These are phyloP conservation scores for Axea sp. DNA, from an alignment of 2,888 invertebrate genomes.

Conservation along the genomic window DNA sequence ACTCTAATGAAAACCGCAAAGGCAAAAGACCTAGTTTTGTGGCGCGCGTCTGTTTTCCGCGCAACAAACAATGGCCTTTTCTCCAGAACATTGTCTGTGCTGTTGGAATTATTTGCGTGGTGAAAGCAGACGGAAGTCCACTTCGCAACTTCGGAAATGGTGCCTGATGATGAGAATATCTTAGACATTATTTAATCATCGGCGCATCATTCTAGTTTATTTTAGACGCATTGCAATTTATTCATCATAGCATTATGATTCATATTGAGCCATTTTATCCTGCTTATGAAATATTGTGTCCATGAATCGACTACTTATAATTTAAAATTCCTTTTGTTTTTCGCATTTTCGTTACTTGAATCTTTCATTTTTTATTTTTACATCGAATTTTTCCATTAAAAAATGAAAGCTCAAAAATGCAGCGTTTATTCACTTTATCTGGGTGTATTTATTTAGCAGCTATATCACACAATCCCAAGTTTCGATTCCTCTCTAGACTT, in stretches of 20 bases:
- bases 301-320: too few species aligned
- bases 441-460: too few species aligned
- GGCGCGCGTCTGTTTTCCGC: constrained; percentile 39
- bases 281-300: too few species aligned
- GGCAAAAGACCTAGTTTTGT: constrained; percentile 57
- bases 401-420: too few species aligned
- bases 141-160: constrained; percentile 39
- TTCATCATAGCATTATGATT: constrained; percentile 14
- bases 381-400: too few species aligned
- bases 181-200: constrained; percentile 43
- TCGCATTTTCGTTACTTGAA: too few species aligned
- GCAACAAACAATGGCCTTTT: constrained; percentile 47
- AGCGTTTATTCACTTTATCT: too few species aligned
- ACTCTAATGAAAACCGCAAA: constrained; percentile 64
- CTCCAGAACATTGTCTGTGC: constrained; percentile 50
- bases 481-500: too few species aligned
- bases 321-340: too few species aligned
- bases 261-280: too few species aligned
- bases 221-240: constrained; percentile 5
- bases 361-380: too few species aligned
- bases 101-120: constrained; percentile 48
- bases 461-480: too few species aligned
- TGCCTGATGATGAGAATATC: constrained; percentile 38
- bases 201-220: constrained; percentile 17
- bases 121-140: constrained; percentile 42